phyloP scores from a whole-genome alignment of 2,888 invertebrate genomes.

The Rutpela maculata region DNA sequence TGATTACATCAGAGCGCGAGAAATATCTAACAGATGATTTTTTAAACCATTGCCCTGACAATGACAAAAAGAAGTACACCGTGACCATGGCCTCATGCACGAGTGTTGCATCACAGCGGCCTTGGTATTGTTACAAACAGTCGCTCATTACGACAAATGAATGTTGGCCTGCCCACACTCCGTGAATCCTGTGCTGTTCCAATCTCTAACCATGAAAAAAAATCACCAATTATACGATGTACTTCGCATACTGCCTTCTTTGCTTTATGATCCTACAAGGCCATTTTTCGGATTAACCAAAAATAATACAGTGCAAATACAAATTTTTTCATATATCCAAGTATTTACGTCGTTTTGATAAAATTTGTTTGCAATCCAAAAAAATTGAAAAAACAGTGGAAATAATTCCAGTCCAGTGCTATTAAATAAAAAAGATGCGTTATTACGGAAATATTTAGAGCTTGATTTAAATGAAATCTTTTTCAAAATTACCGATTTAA shows the following conservation, averaged over 20 bases:
- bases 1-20: background rate
- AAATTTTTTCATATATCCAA: background rate
- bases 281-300: background rate
- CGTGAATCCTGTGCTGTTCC: slow-evolving; percentile 51
- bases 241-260: background rate
- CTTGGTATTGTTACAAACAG: slow-evolving; percentile 61
- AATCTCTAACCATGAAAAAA: slow-evolving; percentile 26
- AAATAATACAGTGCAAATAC: background rate
- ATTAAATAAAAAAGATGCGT: no score
- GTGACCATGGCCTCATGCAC: slow-evolving; percentile 59
- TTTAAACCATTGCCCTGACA: slow-evolving; percentile 47
- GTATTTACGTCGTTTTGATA: no score
- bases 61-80: slow-evolving; percentile 52
- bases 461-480: no score
- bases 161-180: slow-evolving; percentile 53
- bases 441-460: no score
- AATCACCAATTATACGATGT: slow-evolving; percentile 14
- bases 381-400: no score
- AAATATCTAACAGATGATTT: background rate
- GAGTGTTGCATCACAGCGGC: slow-evolving; percentile 62
- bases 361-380: no score
- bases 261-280: background rate
- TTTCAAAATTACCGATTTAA: no score
- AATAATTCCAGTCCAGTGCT: no score
- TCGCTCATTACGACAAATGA: slow-evolving; percentile 53